Conservation (phyloP, 37 sponge, comb jelly and placozoan species). For the Ephydatia muelleri region DNA sequence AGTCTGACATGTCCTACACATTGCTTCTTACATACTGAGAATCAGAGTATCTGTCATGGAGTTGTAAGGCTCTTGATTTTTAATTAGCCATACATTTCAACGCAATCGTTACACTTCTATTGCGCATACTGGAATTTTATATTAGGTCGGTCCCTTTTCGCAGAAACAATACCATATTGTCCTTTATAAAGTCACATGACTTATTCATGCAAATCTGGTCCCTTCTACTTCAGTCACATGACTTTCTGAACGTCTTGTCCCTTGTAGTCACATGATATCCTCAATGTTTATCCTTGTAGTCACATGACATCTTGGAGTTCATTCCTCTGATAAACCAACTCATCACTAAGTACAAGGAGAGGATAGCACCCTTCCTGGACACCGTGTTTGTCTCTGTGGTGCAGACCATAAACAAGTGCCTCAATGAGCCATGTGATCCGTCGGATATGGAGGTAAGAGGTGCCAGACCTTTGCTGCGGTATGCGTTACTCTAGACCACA, state of each 20-base stretch:
- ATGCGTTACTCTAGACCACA: not conserved
- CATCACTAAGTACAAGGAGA: conserved; percentile 74
- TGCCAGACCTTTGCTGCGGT: not conserved
- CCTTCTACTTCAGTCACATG: too few relatives aligned
- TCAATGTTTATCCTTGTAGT: conserved; percentile 22
- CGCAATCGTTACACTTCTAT: too few relatives aligned
- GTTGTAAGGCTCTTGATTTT: too few relatives aligned
- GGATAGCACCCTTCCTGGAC: conserved; percentile 59
- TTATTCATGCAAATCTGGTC: too few relatives aligned
- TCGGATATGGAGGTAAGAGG: conserved; percentile 57
- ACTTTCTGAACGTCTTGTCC: not conserved
- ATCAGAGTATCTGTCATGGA: too few relatives aligned
- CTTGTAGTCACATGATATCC: not conserved
- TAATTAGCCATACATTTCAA: too few relatives aligned
- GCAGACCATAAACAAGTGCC: conserved; percentile 41
- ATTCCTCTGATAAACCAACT: conserved; percentile 90
- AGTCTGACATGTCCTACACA: too few relatives aligned
- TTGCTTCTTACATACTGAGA: too few relatives aligned
- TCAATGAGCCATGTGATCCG: conserved; percentile 60
- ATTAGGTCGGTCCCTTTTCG: not conserved
- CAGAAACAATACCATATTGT: not conserved
- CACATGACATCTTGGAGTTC: conserved; percentile 82
- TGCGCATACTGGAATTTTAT: too few relatives aligned
- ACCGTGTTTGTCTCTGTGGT: conserved; percentile 82
- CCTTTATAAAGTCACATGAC: too few relatives aligned